Base-by-base conservation (phyloP, 2,888 invertebrate genomes). In the Hypselothyrea guttata region DNA sequence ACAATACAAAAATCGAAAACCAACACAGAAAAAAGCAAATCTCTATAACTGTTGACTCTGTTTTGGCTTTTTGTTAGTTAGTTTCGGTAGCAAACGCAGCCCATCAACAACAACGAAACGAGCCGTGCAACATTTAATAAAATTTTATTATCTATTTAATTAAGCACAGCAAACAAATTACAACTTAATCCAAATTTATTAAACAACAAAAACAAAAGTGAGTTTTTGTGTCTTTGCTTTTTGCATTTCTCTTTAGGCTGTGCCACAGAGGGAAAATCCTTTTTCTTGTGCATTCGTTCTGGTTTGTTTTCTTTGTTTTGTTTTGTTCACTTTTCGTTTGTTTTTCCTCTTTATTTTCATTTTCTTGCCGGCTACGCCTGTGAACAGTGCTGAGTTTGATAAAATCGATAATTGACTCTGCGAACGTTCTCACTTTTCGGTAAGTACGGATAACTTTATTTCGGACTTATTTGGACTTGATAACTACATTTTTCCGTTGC, bases 321-420 rank as follows among this genome's bases (percentile, higher is more conserved):
- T 35, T 35, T 11, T 11, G 3, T 5, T 4, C 5, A 2, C 16
- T 46, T 54, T 57, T 27, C 16, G 12, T 38, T 44, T 33, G 31
- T 40, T 34, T 45, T n/a, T 38, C n/a, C n/a, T 15, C 16, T 9
- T 4, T 35, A 27, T 13, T 56, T 64, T 63, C 11, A 18, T 53
- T 28, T 56, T 42, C 30, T 31, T 27, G n/a, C 13, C 5, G 35
- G n/a, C 4, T 34, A 15, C 11, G 9, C 16, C 12, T 11, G 22
- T 15, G 31, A 30, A 13, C 54, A 72, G 75, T 68, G 72, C 72
- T 66, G 70, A 66, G 57, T 48, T 52, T 72, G 49, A 40, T 81
- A 47, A 87, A 87, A 84, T 86, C 85, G 72, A 85, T 88, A 79
- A 16, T 78, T 35, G 59, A 65, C 49, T 71, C 56, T 34, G 56